These are phyloP conservation scores for Antrozous pallidus DNA, from an alignment of 2,797 vertebrate species.

Conservation along the genomic window DNA sequence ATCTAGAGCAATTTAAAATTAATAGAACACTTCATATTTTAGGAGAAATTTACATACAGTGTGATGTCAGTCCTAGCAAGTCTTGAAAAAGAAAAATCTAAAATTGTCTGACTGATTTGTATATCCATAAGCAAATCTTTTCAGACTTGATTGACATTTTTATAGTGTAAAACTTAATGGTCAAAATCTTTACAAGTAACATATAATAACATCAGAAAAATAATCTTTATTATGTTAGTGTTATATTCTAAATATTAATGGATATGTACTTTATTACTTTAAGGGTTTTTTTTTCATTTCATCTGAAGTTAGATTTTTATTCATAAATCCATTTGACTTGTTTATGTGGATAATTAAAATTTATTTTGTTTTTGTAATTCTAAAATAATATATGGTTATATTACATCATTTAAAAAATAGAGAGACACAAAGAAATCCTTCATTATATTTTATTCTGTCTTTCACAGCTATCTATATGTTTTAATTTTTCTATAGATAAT, in stretches of 20 bases:
- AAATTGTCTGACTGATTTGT: conserved; percentile 52
- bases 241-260: background rate
- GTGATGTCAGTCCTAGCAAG: conserved; percentile 67
- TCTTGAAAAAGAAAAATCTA: conserved; percentile 6
- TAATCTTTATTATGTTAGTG: background rate
- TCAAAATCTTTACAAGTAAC: conserved; percentile 27
- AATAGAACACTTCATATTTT: conserved; percentile 75
- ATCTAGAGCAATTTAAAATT: conserved; percentile 77
- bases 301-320: conserved; percentile 28
- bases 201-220: background rate
- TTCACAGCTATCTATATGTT: background rate
- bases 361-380: conserved; percentile 17
- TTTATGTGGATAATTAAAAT: conserved; percentile 34
- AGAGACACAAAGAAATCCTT: background rate
- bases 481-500: conserved; percentile 14
- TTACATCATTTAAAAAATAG: background rate
- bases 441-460: background rate
- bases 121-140: background rate
- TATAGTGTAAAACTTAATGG: background rate
- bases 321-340: background rate
- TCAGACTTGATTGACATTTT: background rate
- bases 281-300: background rate
- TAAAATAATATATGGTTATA: background rate
- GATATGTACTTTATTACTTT: background rate
- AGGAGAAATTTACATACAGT: conserved; percentile 69